A percentile compares a stretch with the other conserved stretches of the same genome.
These are phyloP conservation scores for Acipenser transmontanus DNA, from an alignment of 2,797 vertebrate species.

Conservation along the genomic window DNA sequence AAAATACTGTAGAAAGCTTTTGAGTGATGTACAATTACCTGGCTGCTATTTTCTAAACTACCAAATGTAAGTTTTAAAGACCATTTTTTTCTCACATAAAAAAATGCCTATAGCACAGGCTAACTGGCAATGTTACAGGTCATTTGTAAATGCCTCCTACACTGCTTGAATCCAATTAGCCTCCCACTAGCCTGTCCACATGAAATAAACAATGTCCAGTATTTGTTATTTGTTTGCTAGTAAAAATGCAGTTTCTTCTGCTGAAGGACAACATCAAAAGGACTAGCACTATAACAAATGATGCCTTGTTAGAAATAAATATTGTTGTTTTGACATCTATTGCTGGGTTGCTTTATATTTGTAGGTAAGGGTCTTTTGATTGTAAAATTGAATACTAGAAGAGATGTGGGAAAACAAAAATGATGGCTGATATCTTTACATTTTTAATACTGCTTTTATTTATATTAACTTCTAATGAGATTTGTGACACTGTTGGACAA, in stretches of 20 bases:
- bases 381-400: too few species aligned
- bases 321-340: too few species aligned
- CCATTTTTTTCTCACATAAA: not conserved
- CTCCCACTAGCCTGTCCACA: not conserved
- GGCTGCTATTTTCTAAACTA: not conserved
- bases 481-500: too few species aligned
- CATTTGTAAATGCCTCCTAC: not conserved
- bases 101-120: not conserved
- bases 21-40: not conserved
- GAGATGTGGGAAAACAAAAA: too few species aligned
- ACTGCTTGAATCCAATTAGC: not conserved
- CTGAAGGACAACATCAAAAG: not conserved
- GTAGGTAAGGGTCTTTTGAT: too few species aligned
- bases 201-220: not conserved
- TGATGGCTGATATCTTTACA: too few species aligned
- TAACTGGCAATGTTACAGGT: not conserved
- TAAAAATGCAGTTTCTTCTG: not conserved
- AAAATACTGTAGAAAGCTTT: too few species aligned
- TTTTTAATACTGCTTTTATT: too few species aligned
- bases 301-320: too few species aligned
- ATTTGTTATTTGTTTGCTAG: not conserved
- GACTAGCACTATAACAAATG: too few species aligned
- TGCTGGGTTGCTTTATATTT: too few species aligned
- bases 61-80: not conserved
- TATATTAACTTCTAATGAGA: too few species aligned